A percentile compares a stretch with the other conserved stretches of the same genome.
These are phyloP conservation scores for Syngnathus typhle DNA, from an alignment of 2,113 vertebrate species.

Conservation along the genomic window DNA sequence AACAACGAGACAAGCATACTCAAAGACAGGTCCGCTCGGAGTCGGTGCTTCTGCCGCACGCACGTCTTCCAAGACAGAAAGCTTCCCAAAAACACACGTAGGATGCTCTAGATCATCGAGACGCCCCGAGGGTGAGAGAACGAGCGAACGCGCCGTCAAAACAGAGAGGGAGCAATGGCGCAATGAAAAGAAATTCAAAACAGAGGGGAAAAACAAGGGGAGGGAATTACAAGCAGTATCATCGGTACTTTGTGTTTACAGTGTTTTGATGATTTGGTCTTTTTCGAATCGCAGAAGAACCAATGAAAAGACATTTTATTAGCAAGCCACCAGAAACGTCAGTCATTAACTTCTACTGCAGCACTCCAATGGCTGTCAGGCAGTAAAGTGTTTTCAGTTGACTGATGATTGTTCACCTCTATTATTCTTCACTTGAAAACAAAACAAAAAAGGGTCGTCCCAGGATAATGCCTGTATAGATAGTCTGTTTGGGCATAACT, in stretches of 20 bases:
- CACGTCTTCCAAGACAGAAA: conserved; percentile 35
- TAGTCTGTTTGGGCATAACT: not conserved
- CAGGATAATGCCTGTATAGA: not conserved
- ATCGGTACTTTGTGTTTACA: not conserved
- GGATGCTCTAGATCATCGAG: conserved; percentile 29
- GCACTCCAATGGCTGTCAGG: too few species aligned
- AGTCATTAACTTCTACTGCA: too few species aligned
- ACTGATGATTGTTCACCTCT: too few species aligned
- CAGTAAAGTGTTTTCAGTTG: too few species aligned
- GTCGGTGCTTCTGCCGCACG: conserved; percentile 33
- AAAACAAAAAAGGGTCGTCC: not conserved
- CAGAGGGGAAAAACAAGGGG: not conserved
- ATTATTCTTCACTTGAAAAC: too few species aligned
- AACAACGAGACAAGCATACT: conserved; percentile 36
- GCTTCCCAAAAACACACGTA: conserved; percentile 29
- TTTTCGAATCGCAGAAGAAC: not conserved
- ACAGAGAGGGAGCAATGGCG: conserved; percentile 10
- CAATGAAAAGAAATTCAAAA: conserved; percentile 20
- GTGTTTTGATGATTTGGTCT: not conserved
- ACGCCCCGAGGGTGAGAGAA: conserved; percentile 35
- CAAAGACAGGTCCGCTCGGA: conserved; percentile 47
- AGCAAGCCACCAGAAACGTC: not conserved
- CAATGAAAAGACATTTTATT: not conserved
- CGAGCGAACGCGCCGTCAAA: conserved; percentile 5
- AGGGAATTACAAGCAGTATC: not conserved